A percentile compares a stretch with the other conserved stretches of the same genome.
These are phyloP conservation scores for Cerceris ruficornis DNA, from an alignment of 2,888 invertebrate genomes.

Conservation along the genomic window DNA sequence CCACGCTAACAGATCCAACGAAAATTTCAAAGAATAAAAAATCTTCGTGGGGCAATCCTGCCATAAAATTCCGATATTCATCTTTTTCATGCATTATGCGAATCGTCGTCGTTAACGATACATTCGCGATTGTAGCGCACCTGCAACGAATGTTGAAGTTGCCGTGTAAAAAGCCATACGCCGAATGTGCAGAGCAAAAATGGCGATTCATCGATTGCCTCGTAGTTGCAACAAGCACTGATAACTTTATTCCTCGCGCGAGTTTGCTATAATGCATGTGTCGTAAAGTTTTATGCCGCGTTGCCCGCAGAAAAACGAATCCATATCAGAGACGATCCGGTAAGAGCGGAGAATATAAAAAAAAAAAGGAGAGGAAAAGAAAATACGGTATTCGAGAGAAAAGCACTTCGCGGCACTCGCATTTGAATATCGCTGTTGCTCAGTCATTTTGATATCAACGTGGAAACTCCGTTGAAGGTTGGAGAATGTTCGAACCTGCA, in stretches of 20 bases:
- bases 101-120: neutral
- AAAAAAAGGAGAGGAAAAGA: neutral
- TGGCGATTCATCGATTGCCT: constrained; percentile 15
- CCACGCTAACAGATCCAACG: too few species aligned
- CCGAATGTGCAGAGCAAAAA: neutral
- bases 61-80: too few species aligned
- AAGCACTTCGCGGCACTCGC: neutral
- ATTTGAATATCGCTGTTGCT: neutral
- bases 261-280: constrained; percentile 7
- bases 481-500: neutral
- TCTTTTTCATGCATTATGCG: neutral
- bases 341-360: constrained; percentile 3
- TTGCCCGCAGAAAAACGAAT: neutral
- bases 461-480: too few species aligned
- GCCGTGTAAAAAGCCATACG: neutral
- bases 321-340: neutral
- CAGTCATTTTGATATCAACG: too few species aligned
- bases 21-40: too few species aligned
- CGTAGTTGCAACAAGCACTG: constrained; percentile 8
- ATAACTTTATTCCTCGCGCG: constrained; percentile 21
- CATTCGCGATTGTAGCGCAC: neutral
- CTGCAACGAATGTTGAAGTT: too few species aligned
- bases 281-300: constrained; percentile 21
- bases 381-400: neutral
- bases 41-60: too few species aligned